phyloP scores from a whole-genome alignment of 2,797 vertebrate species.

The Cuniculus paca region DNA sequence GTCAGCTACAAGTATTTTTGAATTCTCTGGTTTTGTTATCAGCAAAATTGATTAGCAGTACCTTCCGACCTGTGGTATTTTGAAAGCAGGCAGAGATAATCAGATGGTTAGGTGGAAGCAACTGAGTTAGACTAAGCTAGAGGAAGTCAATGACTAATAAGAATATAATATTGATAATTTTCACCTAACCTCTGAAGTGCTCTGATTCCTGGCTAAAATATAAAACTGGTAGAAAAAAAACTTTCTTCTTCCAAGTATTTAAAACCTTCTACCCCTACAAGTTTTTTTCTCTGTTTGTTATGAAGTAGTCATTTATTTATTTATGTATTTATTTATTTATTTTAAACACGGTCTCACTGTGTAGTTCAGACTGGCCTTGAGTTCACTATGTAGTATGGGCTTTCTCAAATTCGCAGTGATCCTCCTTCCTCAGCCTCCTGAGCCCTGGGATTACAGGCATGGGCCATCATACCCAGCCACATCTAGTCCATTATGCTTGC shows the following conservation, averaged over 20 bases:
- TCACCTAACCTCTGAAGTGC: conserved; percentile 15
- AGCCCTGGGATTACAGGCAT: neutral
- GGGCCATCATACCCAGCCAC: neutral
- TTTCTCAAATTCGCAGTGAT: neutral
- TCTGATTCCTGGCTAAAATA: conserved; percentile 14
- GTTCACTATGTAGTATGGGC: neutral
- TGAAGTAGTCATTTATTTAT: neutral
- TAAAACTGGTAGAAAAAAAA: neutral
- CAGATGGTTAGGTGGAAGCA: neutral
- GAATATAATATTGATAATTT: conserved; percentile 52
- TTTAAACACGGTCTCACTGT: too few species aligned
- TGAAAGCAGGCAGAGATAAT: conserved; percentile 47
- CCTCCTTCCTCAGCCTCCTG: neutral
- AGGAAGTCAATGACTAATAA: neutral
- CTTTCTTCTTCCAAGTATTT: neutral
- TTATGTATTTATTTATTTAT: too few species aligned
- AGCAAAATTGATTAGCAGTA: conserved; percentile 70
- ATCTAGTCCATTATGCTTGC: neutral
- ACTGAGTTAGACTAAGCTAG: neutral
- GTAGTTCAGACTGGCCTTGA: neutral
- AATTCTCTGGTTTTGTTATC: conserved; percentile 72
- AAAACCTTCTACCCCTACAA: neutral
- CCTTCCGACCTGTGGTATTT: neutral
- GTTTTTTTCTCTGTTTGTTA: neutral
- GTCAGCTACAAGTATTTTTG: conserved; percentile 77